Percentiles rank a stretch among this genome's conserved stretches.
Conservation (phyloP, 2,888 invertebrate genomes). For the Coremacera marginata region DNA sequence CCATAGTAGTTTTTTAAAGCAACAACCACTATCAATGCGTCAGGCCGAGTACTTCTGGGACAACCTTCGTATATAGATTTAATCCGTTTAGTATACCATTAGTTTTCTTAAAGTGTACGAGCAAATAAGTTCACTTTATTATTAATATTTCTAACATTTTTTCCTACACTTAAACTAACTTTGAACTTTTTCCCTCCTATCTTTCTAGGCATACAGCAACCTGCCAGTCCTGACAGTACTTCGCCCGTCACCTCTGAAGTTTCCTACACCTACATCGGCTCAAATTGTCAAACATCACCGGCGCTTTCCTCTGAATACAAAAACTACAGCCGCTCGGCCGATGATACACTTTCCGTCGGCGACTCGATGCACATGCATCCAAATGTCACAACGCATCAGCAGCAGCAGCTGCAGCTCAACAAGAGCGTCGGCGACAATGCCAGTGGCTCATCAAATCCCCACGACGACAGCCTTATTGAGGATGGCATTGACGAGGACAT, state of each 20-base stretch:
- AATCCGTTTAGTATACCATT: too few relatives aligned
- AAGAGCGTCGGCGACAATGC: constrained; percentile 43
- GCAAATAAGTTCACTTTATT: too few relatives aligned
- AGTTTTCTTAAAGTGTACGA: too few relatives aligned
- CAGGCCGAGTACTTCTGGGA: too few relatives aligned
- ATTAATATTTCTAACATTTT: too few relatives aligned
- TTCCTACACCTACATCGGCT: constrained; percentile 71
- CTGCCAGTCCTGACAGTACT: constrained; percentile 87
- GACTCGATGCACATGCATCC: constrained; percentile 52
- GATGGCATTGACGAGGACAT: constrained; percentile 71
- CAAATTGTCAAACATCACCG: constrained; percentile 67
- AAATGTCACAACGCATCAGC: constrained; percentile 39
- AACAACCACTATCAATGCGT: too few relatives aligned
- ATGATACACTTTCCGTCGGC: constrained; percentile 63
- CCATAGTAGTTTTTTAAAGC: too few relatives aligned
- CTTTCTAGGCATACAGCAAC: constrained; percentile 69
- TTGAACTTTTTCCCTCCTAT: background rate
- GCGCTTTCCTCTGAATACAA: constrained; percentile 66
- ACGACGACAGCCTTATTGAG: constrained; percentile 65
- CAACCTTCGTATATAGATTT: too few relatives aligned
- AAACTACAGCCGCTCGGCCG: constrained; percentile 66
- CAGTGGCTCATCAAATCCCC: constrained; percentile 52
- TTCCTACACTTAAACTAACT: background rate
- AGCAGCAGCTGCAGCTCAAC: constrained; percentile 43
- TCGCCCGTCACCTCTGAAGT: constrained; percentile 86